A percentile compares a stretch with the other conserved stretches of the same genome.
Conservation (phyloP, 2,797 vertebrate genomes). For the Neostethus bicornis region DNA sequence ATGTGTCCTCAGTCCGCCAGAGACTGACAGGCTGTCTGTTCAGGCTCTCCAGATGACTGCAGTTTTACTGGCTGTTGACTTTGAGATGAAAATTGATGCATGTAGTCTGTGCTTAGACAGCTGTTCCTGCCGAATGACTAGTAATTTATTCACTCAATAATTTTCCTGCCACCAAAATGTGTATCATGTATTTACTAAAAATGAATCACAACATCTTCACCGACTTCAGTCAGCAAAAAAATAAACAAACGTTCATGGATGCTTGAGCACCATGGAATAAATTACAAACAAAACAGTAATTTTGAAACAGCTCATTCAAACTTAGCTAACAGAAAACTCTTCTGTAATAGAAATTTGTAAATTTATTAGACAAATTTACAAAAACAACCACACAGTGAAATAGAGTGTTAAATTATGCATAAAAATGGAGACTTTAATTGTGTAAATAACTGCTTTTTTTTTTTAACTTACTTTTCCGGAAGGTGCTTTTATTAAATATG, state of each 20-base stretch:
- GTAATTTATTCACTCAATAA: constrained; percentile 32
- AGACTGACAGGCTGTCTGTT: constrained; percentile 5
- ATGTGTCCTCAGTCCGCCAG: constrained; percentile 2
- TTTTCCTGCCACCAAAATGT: constrained; percentile 12
- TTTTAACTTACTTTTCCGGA: too few relatives aligned
- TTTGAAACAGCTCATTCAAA: too few relatives aligned
- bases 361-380: too few relatives aligned
- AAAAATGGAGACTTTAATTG: too few relatives aligned
- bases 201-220: constrained; percentile 14
- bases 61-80: neutral
- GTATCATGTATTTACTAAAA: constrained; percentile 2
- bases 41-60: constrained; percentile 6
- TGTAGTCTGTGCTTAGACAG: constrained; percentile 13
- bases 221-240: constrained; percentile 9
- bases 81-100: constrained; percentile 28
- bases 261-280: too few relatives aligned
- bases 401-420: too few relatives aligned
- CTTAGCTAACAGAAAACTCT: too few relatives aligned
- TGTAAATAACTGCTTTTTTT: too few relatives aligned
- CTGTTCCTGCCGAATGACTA: constrained; percentile 24
- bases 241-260: neutral
- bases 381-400: too few relatives aligned
- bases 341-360: too few relatives aligned
- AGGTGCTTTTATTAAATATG: too few relatives aligned
- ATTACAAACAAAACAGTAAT: too few relatives aligned